Conservation (phyloP, 2,113 vertebrate genomes). For the Boulengeromyrus knoepffleri region DNA sequence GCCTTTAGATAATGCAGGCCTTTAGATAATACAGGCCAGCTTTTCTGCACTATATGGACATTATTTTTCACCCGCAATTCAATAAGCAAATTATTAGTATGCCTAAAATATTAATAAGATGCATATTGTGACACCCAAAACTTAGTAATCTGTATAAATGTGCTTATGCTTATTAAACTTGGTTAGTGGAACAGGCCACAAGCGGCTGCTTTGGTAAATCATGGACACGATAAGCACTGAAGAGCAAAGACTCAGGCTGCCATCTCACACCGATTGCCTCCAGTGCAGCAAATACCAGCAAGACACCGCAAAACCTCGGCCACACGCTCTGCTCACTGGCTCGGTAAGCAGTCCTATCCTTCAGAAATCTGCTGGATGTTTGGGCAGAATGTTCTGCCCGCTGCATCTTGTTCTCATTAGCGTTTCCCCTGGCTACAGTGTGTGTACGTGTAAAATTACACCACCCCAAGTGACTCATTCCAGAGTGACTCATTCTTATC, state of each 20-base stretch:
- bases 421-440: neutral
- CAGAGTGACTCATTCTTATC: neutral
- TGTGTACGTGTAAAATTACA: neutral
- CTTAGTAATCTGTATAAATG: too few species aligned
- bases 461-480: neutral
- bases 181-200: too few species aligned
- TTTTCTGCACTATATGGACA: too few species aligned
- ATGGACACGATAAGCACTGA: neutral
- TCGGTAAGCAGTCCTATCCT: neutral
- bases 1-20: too few species aligned
- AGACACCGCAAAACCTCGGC: neutral
- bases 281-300: neutral
- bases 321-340: neutral
- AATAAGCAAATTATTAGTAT: too few species aligned
- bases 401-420: neutral
- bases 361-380: neutral
- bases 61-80: too few species aligned
- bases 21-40: too few species aligned
- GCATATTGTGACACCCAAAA: too few species aligned
- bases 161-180: too few species aligned
- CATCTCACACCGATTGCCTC: neutral
- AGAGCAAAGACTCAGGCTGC: neutral
- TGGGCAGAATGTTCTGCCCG: neutral
- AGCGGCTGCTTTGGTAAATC: neutral
- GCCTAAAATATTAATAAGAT: too few species aligned